Evolutionary conservation across 1,140 invertebrate genomes (phyloP), one percentile per base, ranked within the genome.

Genomic region (Colletes gigas): DNA sequence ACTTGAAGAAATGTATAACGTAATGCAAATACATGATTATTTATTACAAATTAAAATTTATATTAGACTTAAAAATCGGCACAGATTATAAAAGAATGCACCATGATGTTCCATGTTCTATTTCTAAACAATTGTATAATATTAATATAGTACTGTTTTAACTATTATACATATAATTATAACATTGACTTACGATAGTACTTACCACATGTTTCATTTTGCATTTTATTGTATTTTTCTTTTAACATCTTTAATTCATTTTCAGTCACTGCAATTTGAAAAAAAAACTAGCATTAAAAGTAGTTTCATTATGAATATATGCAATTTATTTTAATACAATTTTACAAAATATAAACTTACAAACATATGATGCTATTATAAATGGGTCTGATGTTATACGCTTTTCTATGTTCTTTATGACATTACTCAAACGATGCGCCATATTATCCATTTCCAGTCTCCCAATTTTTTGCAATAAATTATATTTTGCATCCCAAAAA

Each of bases 401-500:
- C n/a, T 47, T 83, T 4, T 74, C 21, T 14, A 90, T 86, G 14
- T 10, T 0, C 7, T 21, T 41, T 57, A 90, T 83, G 12, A 90
- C 88, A 0, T 41, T 81, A 1, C 68, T 14, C 12, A 90, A 65
- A 41, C 72, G 72, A 1, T 15, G 5, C 55, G 39, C 4, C 44
- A 88, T 79, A 41, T 82, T 81, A 12, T 0, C 0, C 21, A 90
- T 75, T 81, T 88, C 52, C 0, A 0, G 0, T 8, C 0, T 0
- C 0, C 1, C n/a, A 1, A 87, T 84, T 19, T 65, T 87, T 0
- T 44, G 65, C 8, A 92, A 68, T 73, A 92, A 80, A 86, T 92
- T 91, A 10, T 81, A 41, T 1, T 63, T 7, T 10, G 65, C 0
- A 41, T 88, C 70, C 89, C 90, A 92, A 78, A 79, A 91, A 63